Evolutionary conservation across 2,888 invertebrate species (phyloP).

Genomic region (Geotrupes spiniger): DNA sequence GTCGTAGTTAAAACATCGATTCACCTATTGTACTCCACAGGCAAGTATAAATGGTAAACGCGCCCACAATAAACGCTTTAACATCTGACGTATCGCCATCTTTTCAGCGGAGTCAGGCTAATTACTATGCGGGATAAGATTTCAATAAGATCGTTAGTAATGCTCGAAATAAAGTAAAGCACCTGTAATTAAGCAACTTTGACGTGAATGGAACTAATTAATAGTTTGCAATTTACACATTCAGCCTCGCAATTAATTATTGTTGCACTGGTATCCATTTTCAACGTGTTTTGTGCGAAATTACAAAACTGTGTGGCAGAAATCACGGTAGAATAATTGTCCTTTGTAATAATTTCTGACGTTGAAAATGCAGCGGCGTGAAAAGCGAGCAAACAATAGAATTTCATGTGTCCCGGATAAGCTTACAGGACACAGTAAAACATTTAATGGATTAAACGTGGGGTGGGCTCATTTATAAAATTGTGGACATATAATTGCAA

Average conservation of each 20-base stretch:
- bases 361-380: constrained; percentile 43
- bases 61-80: too few species aligned
- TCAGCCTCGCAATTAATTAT: constrained; percentile 15
- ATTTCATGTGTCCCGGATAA: constrained; percentile 36
- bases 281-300: constrained; percentile 26
- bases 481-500: too few species aligned
- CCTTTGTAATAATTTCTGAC: constrained; percentile 40
- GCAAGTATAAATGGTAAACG: too few species aligned
- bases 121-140: too few species aligned
- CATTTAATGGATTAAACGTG: not conserved
- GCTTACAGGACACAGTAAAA: constrained; percentile 20
- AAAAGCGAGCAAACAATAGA: constrained; percentile 45
- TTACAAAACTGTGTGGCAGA: constrained; percentile 39
- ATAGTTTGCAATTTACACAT: constrained; percentile 9
- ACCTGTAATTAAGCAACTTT: constrained; percentile 1
- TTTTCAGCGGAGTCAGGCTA: too few species aligned
- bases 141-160: constrained; percentile 1
- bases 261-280: constrained; percentile 10
- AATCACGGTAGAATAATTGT: constrained; percentile 43
- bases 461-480: too few species aligned
- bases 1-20: too few species aligned
- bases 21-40: too few species aligned
- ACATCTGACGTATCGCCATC: too few species aligned
- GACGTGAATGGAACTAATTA: constrained; percentile 13
- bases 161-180: not conserved